These are phyloP conservation scores for Piaya cayana DNA, from an alignment of 2,113 vertebrate genomes.

Conservation along the genomic window DNA sequence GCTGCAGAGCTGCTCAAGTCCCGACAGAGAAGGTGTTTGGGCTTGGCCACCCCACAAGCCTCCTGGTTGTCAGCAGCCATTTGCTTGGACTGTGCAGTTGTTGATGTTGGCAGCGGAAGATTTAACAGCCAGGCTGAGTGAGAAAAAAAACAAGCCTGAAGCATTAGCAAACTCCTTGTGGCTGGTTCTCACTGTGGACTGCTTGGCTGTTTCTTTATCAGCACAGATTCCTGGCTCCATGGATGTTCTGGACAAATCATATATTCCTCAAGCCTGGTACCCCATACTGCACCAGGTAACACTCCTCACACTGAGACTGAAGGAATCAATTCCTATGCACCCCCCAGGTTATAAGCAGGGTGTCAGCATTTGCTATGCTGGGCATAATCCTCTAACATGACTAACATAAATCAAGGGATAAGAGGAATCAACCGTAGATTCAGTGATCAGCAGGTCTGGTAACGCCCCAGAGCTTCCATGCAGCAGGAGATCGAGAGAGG, in stretches of 20 bases:
- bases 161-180: neutral
- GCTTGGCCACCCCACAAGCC: neutral
- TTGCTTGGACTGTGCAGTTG: neutral
- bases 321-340: neutral
- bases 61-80: neutral
- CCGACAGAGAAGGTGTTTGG: neutral
- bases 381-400: neutral
- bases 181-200: neutral
- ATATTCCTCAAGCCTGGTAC: neutral
- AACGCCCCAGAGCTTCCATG: neutral
- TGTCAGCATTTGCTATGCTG: neutral
- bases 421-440: neutral
- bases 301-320: neutral
- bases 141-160: neutral
- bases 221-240: neutral
- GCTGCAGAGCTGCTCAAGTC: neutral
- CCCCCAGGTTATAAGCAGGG: neutral
- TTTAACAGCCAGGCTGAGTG: neutral
- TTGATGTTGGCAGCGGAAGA: neutral
- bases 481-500: too few species aligned
- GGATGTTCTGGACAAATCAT: neutral
- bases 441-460: neutral
- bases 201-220: neutral
- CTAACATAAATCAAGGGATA: neutral
- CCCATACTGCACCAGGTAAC: neutral